Evolutionary conservation across 2,888 invertebrate species (phyloP), one percentile per base, ranked within the genome.

Genomic region (Lochmaea capreae): DNA sequence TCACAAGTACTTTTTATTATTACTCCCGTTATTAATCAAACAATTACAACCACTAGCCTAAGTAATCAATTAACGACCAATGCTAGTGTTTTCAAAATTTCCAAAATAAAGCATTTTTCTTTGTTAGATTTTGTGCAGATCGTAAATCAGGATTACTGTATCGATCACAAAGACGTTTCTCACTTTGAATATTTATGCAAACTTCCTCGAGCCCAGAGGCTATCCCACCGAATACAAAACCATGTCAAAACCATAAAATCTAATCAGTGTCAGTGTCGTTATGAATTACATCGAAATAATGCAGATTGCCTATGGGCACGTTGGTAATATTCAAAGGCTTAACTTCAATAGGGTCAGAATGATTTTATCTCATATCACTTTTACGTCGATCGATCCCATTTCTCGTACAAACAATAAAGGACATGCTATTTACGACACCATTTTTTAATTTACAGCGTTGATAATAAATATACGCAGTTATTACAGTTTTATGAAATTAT

Each of bases 241-340:
- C 14, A 49, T 68, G 68, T 61, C 68, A 68, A 68, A 68, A 68
- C 61, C 68, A 68, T 68, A 62, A 68, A 68, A 68, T 68, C n/a
- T 68, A 68, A 68, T 68, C 61, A 68, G 61, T 61, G 68, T 68
- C 61, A 61, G 46, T 49, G 68, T n/a, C n/a, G n/a, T 68, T 61
- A 68, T 68, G 68, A 68, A 68, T 68, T 68, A 61, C 61, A 68
- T 46, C 61, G 61, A 49, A 61, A 62, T 26, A 68, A 22, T 22
- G 22, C 22, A 22, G 22, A 22, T n/a, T 22, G 22, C 22, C 22
- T 1, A 22, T 22, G 22, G 22, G 22, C 22, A 22, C 22, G 67
- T 39, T 57, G 39, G 57, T 33, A 16, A 61, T 49, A 49, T 62
- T 33, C 26, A 14, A 33, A 61, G 49, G 14, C 14, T 16, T n/a